These are phyloP conservation scores for Pachyuromys duprasi DNA, from an alignment of 2,797 vertebrate species.

Conservation along the genomic window DNA sequence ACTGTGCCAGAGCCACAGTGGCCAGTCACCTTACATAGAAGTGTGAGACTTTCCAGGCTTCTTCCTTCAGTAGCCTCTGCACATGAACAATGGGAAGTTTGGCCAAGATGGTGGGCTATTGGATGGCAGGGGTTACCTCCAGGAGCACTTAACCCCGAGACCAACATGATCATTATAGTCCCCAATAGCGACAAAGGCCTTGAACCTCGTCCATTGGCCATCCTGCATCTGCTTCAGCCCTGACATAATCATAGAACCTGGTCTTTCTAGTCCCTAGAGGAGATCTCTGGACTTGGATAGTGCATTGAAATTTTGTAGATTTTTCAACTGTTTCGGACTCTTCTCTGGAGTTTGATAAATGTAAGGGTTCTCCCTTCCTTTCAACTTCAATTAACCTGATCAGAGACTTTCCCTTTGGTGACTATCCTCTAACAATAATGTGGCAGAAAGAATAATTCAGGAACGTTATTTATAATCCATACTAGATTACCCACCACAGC, in stretches of 20 bases:
- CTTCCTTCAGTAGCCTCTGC: background rate
- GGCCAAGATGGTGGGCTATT: background rate
- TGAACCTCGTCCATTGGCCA: background rate
- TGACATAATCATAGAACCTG: background rate
- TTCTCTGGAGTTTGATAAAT: background rate
- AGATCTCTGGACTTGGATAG: background rate
- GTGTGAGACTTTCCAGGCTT: background rate
- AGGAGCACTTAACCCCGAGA: background rate
- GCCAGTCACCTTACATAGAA: background rate
- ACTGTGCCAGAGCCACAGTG: background rate
- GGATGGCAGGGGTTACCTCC: background rate
- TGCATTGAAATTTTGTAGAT: background rate
- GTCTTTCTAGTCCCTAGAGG: background rate
- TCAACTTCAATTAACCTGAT: background rate
- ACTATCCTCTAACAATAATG: background rate
- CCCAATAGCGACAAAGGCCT: background rate
- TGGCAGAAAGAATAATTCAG: background rate
- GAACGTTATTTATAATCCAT: background rate
- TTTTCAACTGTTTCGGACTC: background rate
- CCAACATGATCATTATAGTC: background rate
- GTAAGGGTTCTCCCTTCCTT: background rate
- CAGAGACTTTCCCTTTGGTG: background rate
- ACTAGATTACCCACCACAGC: background rate
- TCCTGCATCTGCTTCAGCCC: too few species aligned
- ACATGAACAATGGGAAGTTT: background rate